Percentiles rank a stretch among this genome's conserved stretches.
Conservation (phyloP, 2,888 invertebrate genomes). For the Calliopum simillimum region DNA sequence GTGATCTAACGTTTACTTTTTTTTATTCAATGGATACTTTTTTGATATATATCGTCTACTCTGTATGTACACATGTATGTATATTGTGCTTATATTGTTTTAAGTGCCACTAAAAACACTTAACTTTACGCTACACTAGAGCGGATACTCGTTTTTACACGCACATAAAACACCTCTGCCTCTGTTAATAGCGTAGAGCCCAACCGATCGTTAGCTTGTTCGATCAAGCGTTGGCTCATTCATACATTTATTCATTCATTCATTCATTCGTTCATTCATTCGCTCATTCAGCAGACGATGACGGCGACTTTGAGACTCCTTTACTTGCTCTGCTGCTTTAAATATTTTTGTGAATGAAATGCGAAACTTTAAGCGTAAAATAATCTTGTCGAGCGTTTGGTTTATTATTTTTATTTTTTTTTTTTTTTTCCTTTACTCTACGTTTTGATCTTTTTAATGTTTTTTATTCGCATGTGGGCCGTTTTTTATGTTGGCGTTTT, state of each 20-base stretch:
- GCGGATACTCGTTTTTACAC: not conserved
- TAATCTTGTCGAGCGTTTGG: constrained; percentile 23
- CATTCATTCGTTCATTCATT: constrained; percentile 20
- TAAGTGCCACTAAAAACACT: constrained; percentile 17
- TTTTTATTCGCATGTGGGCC: constrained; percentile 39
- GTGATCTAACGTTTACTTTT: not conserved
- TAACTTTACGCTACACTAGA: too few species aligned
- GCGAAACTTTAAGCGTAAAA: constrained; percentile 55
- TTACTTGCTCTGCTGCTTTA: constrained; percentile 26
- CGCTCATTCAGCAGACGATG: constrained; percentile 38
- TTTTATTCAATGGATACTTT: not conserved
- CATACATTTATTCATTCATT: constrained; percentile 14
- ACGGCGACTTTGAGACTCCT: not conserved
- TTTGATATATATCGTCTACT: constrained; percentile 10
- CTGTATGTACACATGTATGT: not conserved
- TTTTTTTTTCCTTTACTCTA: constrained; percentile 6
- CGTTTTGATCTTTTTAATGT: constrained; percentile 14
- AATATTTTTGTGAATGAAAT: constrained; percentile 60
- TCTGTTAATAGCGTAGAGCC: not conserved
- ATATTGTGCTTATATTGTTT: constrained; percentile 27
- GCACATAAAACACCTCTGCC: constrained; percentile 16
- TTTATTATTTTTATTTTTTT: constrained; percentile 7
- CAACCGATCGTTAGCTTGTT: constrained; percentile 6
- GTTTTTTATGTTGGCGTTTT: constrained; percentile 45
- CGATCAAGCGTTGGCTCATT: constrained; percentile 34